phyloP scores from a whole-genome alignment of 1,140 invertebrate species.

The Neodiprion virginianus region DNA sequence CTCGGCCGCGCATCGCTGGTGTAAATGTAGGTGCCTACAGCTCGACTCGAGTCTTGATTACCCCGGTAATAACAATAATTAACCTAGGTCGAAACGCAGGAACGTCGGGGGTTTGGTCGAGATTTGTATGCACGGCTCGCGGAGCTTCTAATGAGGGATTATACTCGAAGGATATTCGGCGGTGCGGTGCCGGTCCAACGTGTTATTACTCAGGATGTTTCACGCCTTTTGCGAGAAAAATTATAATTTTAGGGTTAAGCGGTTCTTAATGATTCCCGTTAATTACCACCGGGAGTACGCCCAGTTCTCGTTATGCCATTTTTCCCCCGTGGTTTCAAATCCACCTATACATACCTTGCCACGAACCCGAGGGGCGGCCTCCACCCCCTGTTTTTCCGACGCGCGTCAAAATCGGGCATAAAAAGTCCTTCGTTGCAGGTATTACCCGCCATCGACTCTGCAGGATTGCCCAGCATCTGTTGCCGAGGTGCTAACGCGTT shows the following conservation, averaged over 20 bases:
- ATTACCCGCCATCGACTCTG: too few species aligned
- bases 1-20: too few species aligned
- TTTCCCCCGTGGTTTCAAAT: too few species aligned
- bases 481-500: not conserved
- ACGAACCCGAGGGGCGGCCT: too few species aligned
- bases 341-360: too few species aligned
- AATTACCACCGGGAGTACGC: constrained; percentile 32
- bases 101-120: not conserved
- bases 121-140: not conserved
- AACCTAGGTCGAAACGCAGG: constrained; percentile 25
- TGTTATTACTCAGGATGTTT: constrained; percentile 13
- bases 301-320: constrained; percentile 8
- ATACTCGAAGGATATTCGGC: not conserved
- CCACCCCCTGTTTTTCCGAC: too few species aligned
- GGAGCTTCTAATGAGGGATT: constrained; percentile 8
- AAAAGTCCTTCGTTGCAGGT: too few species aligned
- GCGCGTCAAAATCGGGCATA: too few species aligned
- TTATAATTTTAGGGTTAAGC: constrained; percentile 16
- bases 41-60: constrained; percentile 9
- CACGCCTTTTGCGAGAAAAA: constrained; percentile 20
- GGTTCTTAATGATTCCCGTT: constrained; percentile 31
- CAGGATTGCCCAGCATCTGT: too few species aligned
- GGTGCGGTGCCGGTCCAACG: not conserved
- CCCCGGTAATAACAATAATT: constrained; percentile 38
- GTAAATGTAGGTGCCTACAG: too few species aligned